Percentiles rank a stretch among this genome's conserved stretches.
Evolutionary conservation across 2,113 vertebrate species (phyloP).

Genomic region (Polyodon spathula): DNA sequence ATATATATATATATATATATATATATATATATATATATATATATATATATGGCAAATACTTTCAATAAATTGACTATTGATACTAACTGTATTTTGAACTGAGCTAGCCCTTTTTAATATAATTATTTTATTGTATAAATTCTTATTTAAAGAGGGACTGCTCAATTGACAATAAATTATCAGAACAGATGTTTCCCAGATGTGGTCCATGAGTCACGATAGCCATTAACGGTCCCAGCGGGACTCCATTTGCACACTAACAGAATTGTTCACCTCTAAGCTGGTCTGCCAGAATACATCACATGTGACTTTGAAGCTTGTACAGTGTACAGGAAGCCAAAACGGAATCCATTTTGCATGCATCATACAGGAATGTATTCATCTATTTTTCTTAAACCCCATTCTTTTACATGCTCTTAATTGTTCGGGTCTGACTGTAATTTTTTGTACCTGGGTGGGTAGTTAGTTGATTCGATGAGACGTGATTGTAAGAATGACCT

Average conservation of each 20-base stretch:
- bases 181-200: slow-evolving; percentile 39
- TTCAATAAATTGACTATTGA: too few species aligned
- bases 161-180: slow-evolving; percentile 34
- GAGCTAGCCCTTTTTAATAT: slow-evolving; percentile 2
- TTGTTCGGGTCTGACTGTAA: too few species aligned
- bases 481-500: too few species aligned
- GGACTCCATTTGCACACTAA: slow-evolving; percentile 33
- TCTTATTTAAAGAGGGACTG: slow-evolving; percentile 22
- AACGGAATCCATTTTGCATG: slow-evolving; percentile 51
- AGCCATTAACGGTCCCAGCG: slow-evolving; percentile 15
- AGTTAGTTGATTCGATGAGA: too few species aligned
- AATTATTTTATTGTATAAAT: slow-evolving; percentile 32
- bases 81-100: too few species aligned
- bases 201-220: slow-evolving; percentile 21
- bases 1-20: too few species aligned
- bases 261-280: slow-evolving; percentile 44
- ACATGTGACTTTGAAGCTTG: slow-evolving; percentile 38
- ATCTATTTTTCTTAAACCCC: slow-evolving; percentile 12
- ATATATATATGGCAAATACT: too few species aligned
- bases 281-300: slow-evolving; percentile 27
- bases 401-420: slow-evolving; percentile 14
- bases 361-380: slow-evolving; percentile 54
- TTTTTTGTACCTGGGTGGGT: too few species aligned
- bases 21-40: too few species aligned
- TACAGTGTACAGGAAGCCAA: slow-evolving; percentile 39